A percentile compares a stretch with the other conserved stretches of the same genome.
These are phyloP conservation scores for Mastomys coucha DNA, from an alignment of 2,113 vertebrate species.

Conservation along the genomic window DNA sequence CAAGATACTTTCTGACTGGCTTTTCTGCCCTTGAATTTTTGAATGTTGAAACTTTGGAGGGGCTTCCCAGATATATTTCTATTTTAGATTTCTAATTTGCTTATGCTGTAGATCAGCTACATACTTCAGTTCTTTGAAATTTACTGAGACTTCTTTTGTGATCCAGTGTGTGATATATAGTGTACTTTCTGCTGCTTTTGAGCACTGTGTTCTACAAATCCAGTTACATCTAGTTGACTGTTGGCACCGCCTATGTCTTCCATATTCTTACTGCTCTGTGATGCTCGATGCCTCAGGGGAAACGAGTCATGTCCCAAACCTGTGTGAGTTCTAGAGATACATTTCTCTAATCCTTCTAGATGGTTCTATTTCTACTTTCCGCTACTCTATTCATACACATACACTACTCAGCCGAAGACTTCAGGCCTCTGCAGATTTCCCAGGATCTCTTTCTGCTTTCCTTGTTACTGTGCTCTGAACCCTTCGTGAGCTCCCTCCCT, in stretches of 20 bases:
- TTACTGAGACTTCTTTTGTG: slow-evolving; percentile 16
- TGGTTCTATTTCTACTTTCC: background rate
- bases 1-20: slow-evolving; percentile 19
- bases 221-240: background rate
- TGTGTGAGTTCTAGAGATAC: background rate
- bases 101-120: background rate
- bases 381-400: background rate
- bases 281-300: background rate
- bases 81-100: background rate
- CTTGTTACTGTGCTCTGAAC: background rate
- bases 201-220: background rate
- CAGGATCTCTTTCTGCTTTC: background rate
- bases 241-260: background rate
- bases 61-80: background rate
- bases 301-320: background rate
- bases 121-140: slow-evolving; percentile 31
- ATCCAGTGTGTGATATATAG: background rate
- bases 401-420: background rate
- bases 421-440: background rate
- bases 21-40: background rate
- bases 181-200: background rate
- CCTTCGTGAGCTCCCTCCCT: background rate
- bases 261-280: background rate
- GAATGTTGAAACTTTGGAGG: background rate
- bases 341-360: background rate